Base-by-base conservation (phyloP, 2,113 vertebrate species). In the Chionodraco myersi region DNA sequence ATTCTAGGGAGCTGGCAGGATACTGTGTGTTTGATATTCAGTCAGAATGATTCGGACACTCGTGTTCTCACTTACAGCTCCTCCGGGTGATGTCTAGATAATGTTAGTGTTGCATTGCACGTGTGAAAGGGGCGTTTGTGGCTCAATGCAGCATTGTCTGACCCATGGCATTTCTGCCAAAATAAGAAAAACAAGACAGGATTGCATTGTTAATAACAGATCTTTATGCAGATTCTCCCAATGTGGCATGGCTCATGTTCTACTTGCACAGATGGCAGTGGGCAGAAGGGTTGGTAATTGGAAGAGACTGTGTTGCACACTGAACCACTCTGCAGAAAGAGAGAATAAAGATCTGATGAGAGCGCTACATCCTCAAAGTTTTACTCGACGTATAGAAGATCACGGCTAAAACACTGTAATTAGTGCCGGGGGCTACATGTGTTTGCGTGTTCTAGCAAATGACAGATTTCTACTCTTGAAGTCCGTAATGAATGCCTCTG, bases 281-380 rank as follows among this genome's bases (percentile, higher is more conserved):
- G 88, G 91, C 83, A 87, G 88, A 86, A n/a, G 73, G 73, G 75
- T 66, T 65, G 77, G 68, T 90, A 89, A 89, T 84, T 88, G 87
- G 63, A 76, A 68, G 68, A 54, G 70, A 75, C 56, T 68, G 49
- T 16, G 4, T 72, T 72, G 72, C 76, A 54, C 73, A 67, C 21
- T 73, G 49, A 82, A 84, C 61, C 23, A 58, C 13, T 82, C 75
- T 79, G 70, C 44, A 53, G 58, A 30, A 36, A 8, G 14, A 60
- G 36, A n/a, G 13, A 45, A 4, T 14, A 77, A 81, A 41, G 23
- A 77, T 71, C 70, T 60, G 60, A 77, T 84, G 67, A 51, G 51
- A 67, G 16, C 1, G 12, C 56, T 21, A 48, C 58, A 26, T 54
- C 53, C 58, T 58, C 58, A 79, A 61, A 63, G 53, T 65, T 84